A percentile compares a stretch with the other conserved stretches of the same genome.
Evolutionary conservation across 2,888 invertebrate species (phyloP).

Genomic region (Maniola hyperantus): DNA sequence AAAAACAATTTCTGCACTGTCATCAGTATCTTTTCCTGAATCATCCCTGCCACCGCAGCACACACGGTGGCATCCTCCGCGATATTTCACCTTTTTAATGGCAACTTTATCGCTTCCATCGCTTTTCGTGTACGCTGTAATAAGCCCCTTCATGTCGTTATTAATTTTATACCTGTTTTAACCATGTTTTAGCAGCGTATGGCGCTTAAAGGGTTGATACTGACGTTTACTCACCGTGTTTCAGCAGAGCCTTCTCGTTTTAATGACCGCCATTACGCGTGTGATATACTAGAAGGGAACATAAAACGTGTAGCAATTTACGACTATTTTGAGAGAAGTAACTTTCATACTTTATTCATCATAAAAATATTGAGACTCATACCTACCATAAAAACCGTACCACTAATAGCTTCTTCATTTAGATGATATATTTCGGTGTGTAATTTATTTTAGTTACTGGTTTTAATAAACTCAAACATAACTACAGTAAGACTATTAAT

Average conservation of each 20-base stretch:
- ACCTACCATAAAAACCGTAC: slow-evolving; percentile 12
- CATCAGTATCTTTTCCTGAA: slow-evolving; percentile 25
- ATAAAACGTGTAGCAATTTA: slow-evolving; percentile 21
- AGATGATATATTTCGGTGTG: slow-evolving; percentile 21
- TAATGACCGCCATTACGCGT: slow-evolving; percentile 18
- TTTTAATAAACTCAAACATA: slow-evolving; percentile 33
- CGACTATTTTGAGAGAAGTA: slow-evolving; percentile 19
- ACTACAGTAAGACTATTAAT: slow-evolving; percentile 26
- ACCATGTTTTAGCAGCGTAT: slow-evolving; percentile 34
- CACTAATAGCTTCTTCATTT: slow-evolving; percentile 23
- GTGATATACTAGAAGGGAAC: slow-evolving; percentile 20
- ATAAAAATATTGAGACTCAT: slow-evolving; percentile 22
- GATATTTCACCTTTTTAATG: slow-evolving; percentile 35
- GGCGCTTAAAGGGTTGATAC: slow-evolving; percentile 31
- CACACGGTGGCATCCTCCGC: slow-evolving; percentile 25
- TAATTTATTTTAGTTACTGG: slow-evolving; percentile 31
- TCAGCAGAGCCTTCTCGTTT: slow-evolving; percentile 16
- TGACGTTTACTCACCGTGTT: slow-evolving; percentile 28
- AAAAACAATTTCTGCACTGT: slow-evolving; percentile 20
- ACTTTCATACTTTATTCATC: slow-evolving; percentile 17
- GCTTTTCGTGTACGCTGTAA: slow-evolving; percentile 33
- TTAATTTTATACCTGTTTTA: slow-evolving; percentile 40
- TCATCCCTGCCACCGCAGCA: slow-evolving; percentile 15
- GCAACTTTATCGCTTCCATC: slow-evolving; percentile 36
- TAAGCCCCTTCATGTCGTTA: slow-evolving; percentile 37